phyloP scores from a whole-genome alignment of 1,140 invertebrate genomes.

The Magallana angulata region DNA sequence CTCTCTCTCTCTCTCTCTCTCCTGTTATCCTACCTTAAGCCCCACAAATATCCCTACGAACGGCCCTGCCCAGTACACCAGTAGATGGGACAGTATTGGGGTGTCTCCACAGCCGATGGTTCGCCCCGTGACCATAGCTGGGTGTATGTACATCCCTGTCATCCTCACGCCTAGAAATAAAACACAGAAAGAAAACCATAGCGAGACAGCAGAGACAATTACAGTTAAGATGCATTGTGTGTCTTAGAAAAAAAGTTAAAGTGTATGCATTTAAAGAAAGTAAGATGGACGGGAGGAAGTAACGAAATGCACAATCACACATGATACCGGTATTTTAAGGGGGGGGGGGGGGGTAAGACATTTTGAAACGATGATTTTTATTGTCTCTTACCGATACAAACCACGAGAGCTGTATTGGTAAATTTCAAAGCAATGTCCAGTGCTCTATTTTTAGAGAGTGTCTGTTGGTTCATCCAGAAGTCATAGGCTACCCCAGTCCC shows the following conservation, averaged over 20 bases:
- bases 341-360: too few relatives aligned
- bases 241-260: background rate
- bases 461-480: constrained; percentile 42
- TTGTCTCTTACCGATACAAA: constrained; percentile 36
- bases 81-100: constrained; percentile 88
- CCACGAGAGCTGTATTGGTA: constrained; percentile 22
- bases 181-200: too few relatives aligned
- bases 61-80: constrained; percentile 93
- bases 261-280: too few relatives aligned
- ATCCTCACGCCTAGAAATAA: constrained; percentile 89
- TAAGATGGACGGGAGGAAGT: too few relatives aligned
- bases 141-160: constrained; percentile 96
- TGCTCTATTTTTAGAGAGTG: constrained; percentile 5
- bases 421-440: constrained; percentile 42
- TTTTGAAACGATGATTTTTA: too few relatives aligned
- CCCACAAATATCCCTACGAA: constrained; percentile 82
- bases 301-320: too few relatives aligned
- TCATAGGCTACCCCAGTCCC: constrained; percentile 39
- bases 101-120: constrained; percentile 93
- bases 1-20: background rate
- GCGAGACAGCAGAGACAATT: too few relatives aligned
- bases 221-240: too few relatives aligned
- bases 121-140: constrained; percentile 90
- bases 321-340: too few relatives aligned
- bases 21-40: background rate